A percentile compares a stretch with the other conserved stretches of the same genome.
Conservation (phyloP, 2,888 invertebrate species). For the Drosophila koepferae region DNA sequence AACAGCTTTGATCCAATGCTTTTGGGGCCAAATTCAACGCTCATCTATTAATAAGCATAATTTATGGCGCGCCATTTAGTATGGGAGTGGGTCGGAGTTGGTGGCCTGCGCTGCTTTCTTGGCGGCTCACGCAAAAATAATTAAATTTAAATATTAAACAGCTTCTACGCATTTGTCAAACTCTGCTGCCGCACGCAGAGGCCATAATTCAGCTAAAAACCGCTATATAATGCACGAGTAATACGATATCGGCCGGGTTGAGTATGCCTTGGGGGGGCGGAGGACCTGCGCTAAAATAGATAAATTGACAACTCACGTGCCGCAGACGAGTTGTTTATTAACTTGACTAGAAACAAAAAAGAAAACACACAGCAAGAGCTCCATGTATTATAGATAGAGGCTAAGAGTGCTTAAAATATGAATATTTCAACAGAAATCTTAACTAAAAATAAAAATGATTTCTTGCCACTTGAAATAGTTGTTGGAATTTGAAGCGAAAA, state of each 20-base stretch:
- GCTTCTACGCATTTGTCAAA: slow-evolving; percentile 75
- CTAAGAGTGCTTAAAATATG: neutral
- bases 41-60: slow-evolving; percentile 69
- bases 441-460: slow-evolving; percentile 4
- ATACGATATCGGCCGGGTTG: slow-evolving; percentile 10
- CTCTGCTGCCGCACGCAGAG: slow-evolving; percentile 56
- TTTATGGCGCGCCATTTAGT: slow-evolving; percentile 65
- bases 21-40: slow-evolving; percentile 31
- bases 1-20: neutral
- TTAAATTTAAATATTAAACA: slow-evolving; percentile 82
- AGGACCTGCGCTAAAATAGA: slow-evolving; percentile 19
- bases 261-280: neutral
- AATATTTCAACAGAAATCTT: slow-evolving; percentile 1
- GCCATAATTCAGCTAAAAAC: slow-evolving; percentile 67
- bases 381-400: neutral
- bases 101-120: slow-evolving; percentile 3
- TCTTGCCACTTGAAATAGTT: neutral
- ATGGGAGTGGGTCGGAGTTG: neutral
- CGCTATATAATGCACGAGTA: slow-evolving; percentile 52
- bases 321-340: slow-evolving; percentile 42
- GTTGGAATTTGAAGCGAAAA: neutral
- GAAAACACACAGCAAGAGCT: neutral
- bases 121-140: slow-evolving; percentile 70
- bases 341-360: slow-evolving; percentile 17
- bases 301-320: slow-evolving; percentile 67